Evolutionary conservation across 2,113 vertebrate genomes (phyloP), one percentile per base, ranked within the genome.

Genomic region (Brachirus orientalis): DNA sequence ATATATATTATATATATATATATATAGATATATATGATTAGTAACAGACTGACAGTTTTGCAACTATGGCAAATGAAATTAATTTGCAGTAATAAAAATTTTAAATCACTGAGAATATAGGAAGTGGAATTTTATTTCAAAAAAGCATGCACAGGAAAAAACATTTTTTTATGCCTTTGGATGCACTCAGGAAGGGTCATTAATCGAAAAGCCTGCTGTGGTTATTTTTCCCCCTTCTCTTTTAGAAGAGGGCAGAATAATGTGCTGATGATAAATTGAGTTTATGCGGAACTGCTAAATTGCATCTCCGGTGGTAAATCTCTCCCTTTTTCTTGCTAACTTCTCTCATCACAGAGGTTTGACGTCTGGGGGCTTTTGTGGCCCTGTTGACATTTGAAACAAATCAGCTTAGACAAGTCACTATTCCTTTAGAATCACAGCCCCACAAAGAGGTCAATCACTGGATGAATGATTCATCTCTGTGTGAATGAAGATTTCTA

Each of bases 221-320:
- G 88, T 33, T 59, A 1, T 82, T 80, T 89, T 35, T 10, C 4
- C 12, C 87, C 75, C 91, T 37, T n/a, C 63, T 71, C 54, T 62
- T 78, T 60, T 40, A 79, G 84, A 84, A 90, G 86, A 85, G 88
- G 86, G 89, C 94, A 92, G 89, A 77, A 88, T 90, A 94, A 93
- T 93, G 67, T 77, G 57, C 54, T 90, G 61, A 91, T 94, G 94
- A 95, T 93, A 94, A 94, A 95, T 92, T 89, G 80, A 85, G 89
- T 93, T 93, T 93, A 92, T 89, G 35, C 83, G 72, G 88, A 92
- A 86, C 88, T 90, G 77, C 89, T 94, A 88, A 89, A 92, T 93
- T 93, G 85, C 89, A 86, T 94, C 88, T 92, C 78, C 75, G 67
- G 75, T 80, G 83, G 79, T 94, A 94, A 94, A 95, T 94, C 91